A percentile compares a stretch with the other conserved stretches of the same genome.
Evolutionary conservation across 2,888 invertebrate genomes (phyloP).

Genomic region (Lutraria lutraria): DNA sequence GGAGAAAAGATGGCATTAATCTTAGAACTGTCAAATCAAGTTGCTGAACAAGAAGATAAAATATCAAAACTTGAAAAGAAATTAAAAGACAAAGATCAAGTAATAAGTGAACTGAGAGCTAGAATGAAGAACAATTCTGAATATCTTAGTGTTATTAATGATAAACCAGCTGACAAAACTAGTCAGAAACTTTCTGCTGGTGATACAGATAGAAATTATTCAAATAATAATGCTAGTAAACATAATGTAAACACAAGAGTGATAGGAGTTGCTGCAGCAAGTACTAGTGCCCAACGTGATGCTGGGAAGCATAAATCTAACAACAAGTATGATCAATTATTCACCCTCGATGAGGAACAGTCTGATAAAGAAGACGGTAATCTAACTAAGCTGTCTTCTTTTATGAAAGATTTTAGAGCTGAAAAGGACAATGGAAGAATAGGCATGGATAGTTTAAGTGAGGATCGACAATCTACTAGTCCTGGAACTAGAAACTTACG

Average conservation of each 20-base stretch:
- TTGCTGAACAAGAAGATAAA: slow-evolving; percentile 78
- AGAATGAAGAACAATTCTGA: slow-evolving; percentile 62
- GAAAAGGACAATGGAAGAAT: slow-evolving; percentile 44
- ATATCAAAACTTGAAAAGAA: slow-evolving; percentile 74
- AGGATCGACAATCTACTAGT: neutral
- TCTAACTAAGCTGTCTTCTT: slow-evolving; percentile 54
- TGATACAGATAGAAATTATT: slow-evolving; percentile 27
- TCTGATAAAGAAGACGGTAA: slow-evolving; percentile 48
- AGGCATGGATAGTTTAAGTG: slow-evolving; percentile 39
- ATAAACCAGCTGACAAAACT: slow-evolving; percentile 17
- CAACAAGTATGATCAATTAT: slow-evolving; percentile 14
- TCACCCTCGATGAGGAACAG: slow-evolving; percentile 53
- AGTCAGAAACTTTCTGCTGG: slow-evolving; percentile 1
- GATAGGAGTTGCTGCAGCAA: neutral
- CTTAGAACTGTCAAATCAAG: slow-evolving; percentile 80
- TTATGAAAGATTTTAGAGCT: slow-evolving; percentile 58
- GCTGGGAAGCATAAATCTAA: slow-evolving; percentile 39
- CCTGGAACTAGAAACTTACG: neutral
- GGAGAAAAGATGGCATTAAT: slow-evolving; percentile 77
- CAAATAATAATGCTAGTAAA: slow-evolving; percentile 15
- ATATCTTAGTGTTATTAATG: slow-evolving; percentile 57
- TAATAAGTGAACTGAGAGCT: slow-evolving; percentile 68
- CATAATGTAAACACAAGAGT: neutral
- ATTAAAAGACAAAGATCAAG: slow-evolving; percentile 72
- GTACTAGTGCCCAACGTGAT: slow-evolving; percentile 19